phyloP scores from a whole-genome alignment of 2,888 invertebrate species.

The Orthosia gracilis region DNA sequence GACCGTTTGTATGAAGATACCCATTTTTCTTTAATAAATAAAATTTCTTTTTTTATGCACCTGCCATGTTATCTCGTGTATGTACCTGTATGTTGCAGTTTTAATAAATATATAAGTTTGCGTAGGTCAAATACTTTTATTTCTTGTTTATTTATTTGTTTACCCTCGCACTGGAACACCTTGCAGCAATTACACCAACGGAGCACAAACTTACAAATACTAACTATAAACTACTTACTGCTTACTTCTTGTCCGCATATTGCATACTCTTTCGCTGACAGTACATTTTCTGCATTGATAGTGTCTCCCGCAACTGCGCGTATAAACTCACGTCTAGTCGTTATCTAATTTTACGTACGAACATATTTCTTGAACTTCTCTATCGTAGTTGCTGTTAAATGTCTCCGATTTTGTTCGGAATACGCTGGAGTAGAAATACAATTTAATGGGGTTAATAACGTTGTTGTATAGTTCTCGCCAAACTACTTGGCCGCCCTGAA shows the following conservation, averaged over 20 bases:
- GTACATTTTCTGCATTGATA: constrained; percentile 62
- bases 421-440: not conserved
- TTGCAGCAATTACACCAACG: too few relatives aligned
- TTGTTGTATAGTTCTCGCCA: too few relatives aligned
- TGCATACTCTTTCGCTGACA: not conserved
- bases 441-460: not conserved
- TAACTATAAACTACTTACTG: too few relatives aligned
- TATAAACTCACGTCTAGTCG: constrained; percentile 62
- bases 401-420: constrained; percentile 31
- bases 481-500: too few relatives aligned
- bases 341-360: constrained; percentile 51
- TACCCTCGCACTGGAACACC: too few relatives aligned
- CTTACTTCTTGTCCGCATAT: not conserved
- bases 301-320: constrained; percentile 35
- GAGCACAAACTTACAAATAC: too few relatives aligned
- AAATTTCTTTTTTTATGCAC: too few relatives aligned
- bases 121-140: not conserved
- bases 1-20: too few relatives aligned
- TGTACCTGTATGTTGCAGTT: too few relatives aligned
- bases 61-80: too few relatives aligned
- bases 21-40: too few relatives aligned
- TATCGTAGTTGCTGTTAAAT: constrained; percentile 21
- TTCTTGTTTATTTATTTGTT: too few relatives aligned
- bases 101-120: not conserved
- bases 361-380: constrained; percentile 50